Conservation (phyloP, 2,888 invertebrate genomes). For the Latheticus oryzae region DNA sequence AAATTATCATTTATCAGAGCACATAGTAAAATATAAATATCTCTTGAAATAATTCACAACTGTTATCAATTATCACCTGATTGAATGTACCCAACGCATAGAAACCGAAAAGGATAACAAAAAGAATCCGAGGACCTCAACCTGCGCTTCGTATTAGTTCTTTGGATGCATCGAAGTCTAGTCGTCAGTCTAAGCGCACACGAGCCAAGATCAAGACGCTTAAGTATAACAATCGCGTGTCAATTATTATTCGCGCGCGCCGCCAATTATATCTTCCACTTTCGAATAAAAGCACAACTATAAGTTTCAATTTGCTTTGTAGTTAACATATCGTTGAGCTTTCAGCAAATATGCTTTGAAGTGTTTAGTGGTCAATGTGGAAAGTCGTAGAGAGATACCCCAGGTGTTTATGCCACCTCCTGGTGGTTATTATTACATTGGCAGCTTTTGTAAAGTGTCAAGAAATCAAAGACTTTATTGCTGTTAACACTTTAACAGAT, state of each 20-base stretch:
- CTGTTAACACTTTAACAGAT: conserved; percentile 74
- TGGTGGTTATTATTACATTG: conserved; percentile 54
- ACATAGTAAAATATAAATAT: too few relatives aligned
- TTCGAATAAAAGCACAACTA: conserved; percentile 29
- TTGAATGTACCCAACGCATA: too few relatives aligned
- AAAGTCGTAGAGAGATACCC: conserved; percentile 7
- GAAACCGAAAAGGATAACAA: conserved; percentile 25
- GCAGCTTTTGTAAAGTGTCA: conserved; percentile 51
- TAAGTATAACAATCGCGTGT: conserved; percentile 48
- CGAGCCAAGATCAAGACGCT: conserved; percentile 56
- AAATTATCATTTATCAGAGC: too few relatives aligned
- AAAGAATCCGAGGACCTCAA: conserved; percentile 15
- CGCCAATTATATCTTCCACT: conserved; percentile 40
- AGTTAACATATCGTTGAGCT: conserved; percentile 1
- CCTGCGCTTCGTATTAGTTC: conserved; percentile 33
- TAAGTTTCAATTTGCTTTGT: conserved; percentile 2
- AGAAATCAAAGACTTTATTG: conserved; percentile 72
- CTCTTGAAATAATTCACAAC: too few relatives aligned
- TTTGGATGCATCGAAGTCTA: conserved; percentile 31
- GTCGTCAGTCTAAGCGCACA: conserved; percentile 54
- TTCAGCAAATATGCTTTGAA: neutral
- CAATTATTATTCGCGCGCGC: conserved; percentile 45
- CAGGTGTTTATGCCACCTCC: conserved; percentile 54
- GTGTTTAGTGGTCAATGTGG: conserved; percentile 36
- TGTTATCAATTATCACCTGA: too few relatives aligned